A percentile compares a stretch with the other conserved stretches of the same genome.
Conservation (phyloP, 2,113 vertebrate species). For the Istiophorus platypterus region DNA sequence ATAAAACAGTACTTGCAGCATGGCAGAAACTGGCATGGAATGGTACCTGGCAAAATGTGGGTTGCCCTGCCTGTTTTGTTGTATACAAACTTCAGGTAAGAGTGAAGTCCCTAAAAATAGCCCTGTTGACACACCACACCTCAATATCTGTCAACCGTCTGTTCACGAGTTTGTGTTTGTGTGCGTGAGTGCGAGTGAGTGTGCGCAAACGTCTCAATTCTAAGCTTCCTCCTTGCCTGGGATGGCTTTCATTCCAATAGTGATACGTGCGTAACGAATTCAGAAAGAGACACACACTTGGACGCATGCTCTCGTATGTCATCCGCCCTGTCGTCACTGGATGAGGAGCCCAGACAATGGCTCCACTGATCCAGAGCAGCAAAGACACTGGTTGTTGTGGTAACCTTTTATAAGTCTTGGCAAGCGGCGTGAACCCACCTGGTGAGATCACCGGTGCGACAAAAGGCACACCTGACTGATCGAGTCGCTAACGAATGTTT, state of each 20-base stretch:
- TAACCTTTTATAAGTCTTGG: constrained; percentile 55
- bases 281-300: constrained; percentile 19
- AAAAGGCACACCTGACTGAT: constrained; percentile 59
- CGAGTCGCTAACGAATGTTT: constrained; percentile 48
- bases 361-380: constrained; percentile 51
- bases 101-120: constrained; percentile 70
- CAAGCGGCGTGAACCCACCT: constrained; percentile 45
- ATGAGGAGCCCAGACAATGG: constrained; percentile 65
- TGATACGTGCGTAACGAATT: constrained; percentile 28
- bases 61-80: constrained; percentile 29
- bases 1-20: background rate
- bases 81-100: background rate
- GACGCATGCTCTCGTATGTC: constrained; percentile 41
- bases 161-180: background rate
- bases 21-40: background rate
- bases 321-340: constrained; percentile 37
- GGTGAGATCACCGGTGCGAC: constrained; percentile 46
- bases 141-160: constrained; percentile 55
- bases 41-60: background rate
- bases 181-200: too few species aligned
- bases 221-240: constrained; percentile 43
- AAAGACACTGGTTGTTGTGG: constrained; percentile 52
- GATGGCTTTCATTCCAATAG: constrained; percentile 64
- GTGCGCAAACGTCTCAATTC: background rate
- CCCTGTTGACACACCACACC: constrained; percentile 38